Base-by-base conservation (phyloP, 2,797 vertebrate genomes). In the Scolopax bukidnonensis region DNA sequence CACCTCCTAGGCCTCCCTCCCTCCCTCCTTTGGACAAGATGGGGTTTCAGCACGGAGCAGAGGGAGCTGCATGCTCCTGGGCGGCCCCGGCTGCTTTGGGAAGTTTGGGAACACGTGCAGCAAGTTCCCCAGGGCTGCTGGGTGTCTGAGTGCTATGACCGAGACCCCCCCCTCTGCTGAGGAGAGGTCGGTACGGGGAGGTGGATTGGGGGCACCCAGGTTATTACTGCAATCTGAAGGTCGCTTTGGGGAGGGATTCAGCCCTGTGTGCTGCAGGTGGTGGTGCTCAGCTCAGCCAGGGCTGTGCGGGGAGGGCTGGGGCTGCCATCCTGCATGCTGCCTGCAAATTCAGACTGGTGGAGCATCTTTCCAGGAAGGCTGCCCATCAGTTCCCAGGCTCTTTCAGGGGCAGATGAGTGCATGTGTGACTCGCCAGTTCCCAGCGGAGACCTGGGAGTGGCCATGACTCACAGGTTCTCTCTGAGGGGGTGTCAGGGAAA, bases 1-100 rank as follows among this genome's bases (percentile, higher is more conserved):
- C 96, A 93, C 95, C 95, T 97, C 89, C 59, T 53, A 95, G 75
- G 56, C 90, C 79, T 96, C 68, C 84, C 81, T 92, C 41, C 93
- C 84, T 84, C 60, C 78, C 33, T 59, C 57, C 57, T 23, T 59
- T 27, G 56, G 90, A 91, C 86, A 82, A 76, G 84, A 60, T 16
- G 4, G 67, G 77, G 30, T 89, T 94, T 91, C 59, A 83, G 78
- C 33, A 2, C 2, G 4, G 75, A 81, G 77, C 79, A 74, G 67
- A 76, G 91, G 91, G 90, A 89, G 74, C 80, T 2, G 12, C 16
- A 1, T 65, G 87, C 90, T 96, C 87, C 94, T 74, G 89, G 73
- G 77, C 81, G 0, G 85, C 79, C 61, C 87, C 2, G 25, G 80
- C 77, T 84, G 93, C 86, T 76, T 79, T 73, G 67, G 80, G 84